phyloP scores from a whole-genome alignment of 2,797 vertebrate species.

The Chlorospingus flavigularis region DNA sequence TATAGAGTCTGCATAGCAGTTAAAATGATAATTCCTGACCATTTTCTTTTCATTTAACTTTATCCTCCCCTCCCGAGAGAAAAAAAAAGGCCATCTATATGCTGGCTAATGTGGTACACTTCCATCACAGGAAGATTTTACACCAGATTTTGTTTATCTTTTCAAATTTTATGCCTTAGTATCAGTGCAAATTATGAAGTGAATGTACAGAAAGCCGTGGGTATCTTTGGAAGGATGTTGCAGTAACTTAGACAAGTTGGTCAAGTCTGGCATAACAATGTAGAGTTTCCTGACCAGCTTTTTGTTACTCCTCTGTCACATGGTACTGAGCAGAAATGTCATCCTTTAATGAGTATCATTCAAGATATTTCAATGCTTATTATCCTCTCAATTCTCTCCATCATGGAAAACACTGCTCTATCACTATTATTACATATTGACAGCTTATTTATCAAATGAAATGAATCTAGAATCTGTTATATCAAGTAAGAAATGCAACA shows the following conservation, averaged over 20 bases:
- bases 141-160: neutral
- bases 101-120: neutral
- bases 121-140: neutral
- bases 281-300: neutral
- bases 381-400: neutral
- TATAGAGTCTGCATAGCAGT: neutral
- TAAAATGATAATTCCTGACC: neutral
- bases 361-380: neutral
- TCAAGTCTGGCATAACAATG: neutral
- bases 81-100: neutral
- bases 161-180: neutral
- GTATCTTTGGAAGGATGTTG: neutral
- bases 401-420: neutral
- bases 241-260: neutral
- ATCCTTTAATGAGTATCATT: neutral
- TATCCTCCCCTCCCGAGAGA: fast-evolving
- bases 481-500: neutral
- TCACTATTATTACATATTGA: neutral
- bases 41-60: neutral
- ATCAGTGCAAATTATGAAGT: neutral
- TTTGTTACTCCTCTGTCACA: neutral
- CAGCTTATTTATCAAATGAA: neutral
- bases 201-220: neutral
- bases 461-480: neutral
- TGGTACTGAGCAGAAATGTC: neutral